A percentile compares a stretch with the other conserved stretches of the same genome.
phyloP scores from a whole-genome alignment of 2,113 vertebrate genomes.

The Phylloscopus trochiloides region DNA sequence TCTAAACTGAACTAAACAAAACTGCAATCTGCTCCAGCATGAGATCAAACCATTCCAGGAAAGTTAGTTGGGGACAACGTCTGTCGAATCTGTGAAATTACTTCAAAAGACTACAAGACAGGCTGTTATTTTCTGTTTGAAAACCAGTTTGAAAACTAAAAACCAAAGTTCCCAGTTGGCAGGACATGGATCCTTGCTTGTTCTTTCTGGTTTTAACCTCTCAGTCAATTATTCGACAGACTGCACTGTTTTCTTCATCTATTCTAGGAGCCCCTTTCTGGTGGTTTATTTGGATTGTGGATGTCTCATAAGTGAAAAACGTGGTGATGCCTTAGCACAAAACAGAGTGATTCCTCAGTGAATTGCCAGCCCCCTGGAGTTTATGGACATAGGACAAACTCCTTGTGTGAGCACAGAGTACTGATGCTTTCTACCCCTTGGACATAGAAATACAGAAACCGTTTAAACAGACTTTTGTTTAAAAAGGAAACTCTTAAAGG shows the following conservation, averaged over 20 bases:
- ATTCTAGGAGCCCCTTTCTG: not conserved
- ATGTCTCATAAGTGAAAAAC: not conserved
- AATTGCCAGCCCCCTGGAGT: not conserved
- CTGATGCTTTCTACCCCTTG: accelerated
- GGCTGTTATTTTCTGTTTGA: not conserved
- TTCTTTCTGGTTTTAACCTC: constrained; percentile 1
- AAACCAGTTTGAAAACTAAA: not conserved
- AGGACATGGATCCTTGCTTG: not conserved
- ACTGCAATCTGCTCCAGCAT: not conserved
- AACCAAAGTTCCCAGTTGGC: not conserved
- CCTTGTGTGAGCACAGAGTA: not conserved
- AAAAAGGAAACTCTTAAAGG: not conserved
- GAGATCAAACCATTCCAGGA: not conserved
- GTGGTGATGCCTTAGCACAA: not conserved
- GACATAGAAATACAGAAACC: not conserved
- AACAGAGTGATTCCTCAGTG: not conserved
- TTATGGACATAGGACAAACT: not conserved
- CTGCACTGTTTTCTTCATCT: not conserved
- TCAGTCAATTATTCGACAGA: not conserved
- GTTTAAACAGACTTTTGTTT: not conserved
- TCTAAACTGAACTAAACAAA: not conserved
- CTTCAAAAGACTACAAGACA: not conserved
- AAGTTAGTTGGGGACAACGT: not conserved
- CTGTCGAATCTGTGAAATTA: not conserved
- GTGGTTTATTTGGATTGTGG: not conserved